Evolutionary conservation across 2,797 vertebrate genomes (phyloP), one percentile per base, ranked within the genome.

Genomic region (Columba guinea): DNA sequence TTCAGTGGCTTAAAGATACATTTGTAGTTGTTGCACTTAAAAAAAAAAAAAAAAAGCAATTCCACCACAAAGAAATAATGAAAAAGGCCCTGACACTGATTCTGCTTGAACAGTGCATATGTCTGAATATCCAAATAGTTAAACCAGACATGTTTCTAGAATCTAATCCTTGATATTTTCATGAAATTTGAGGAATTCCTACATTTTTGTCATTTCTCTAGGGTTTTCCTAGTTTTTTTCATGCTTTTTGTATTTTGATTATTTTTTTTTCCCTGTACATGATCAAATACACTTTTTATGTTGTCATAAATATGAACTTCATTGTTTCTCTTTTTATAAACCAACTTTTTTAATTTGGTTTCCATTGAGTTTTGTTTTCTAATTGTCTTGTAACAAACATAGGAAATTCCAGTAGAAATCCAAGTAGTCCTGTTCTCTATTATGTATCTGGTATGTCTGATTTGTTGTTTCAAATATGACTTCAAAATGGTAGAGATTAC

Each of bases 381-480:
- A 84, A n/a, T 81, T 90, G 21, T 59, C 34, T 91, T 94, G 16
- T 90, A 92, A 60, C 20, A 91, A 96, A 90, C 30, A 32, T 58
- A 68, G 52, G 26, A 92, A 80, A 90, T 60, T 52, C 89, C 46
- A 82, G 80, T 58, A 87, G 89, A 96, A 94, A 94, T 88, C 20
- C 63, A 96, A 80, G 55, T 64, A 78, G 69, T 75, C 83, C 67
- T 94, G 27, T 92, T 97, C 90, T 80, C 21, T 89, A 34, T 94
- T 93, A 91, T 10, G 9, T 46, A n/a, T 92, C 76, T 96, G 51
- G 63, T 92, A 89, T 87, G 44, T 74, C 24, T 44, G 86, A 86
- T 94, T 96, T 94, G 26, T 96, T 97, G 77, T 92, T 95, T 79
- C 81, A 95, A 39, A 88, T 63, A 93, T 21, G n/a, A 83, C 27